Evolutionary conservation across 2,797 vertebrate genomes (phyloP).

Genomic region (Atherinosoma microstoma): DNA sequence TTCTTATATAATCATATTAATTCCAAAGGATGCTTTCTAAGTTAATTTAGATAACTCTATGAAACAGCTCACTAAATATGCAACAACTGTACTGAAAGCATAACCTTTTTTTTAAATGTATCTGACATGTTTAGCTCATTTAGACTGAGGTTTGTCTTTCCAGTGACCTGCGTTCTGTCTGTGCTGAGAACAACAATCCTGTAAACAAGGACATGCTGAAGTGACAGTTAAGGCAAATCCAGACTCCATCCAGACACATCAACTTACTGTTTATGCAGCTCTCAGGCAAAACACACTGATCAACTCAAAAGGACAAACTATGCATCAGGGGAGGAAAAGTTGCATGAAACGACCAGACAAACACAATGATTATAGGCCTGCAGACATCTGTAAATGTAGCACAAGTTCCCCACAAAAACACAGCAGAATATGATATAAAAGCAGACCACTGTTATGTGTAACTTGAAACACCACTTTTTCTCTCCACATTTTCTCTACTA

Average conservation of each 20-base stretch:
- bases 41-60: too few species aligned
- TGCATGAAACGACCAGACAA: slow-evolving; percentile 21
- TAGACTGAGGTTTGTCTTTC: slow-evolving; percentile 28
- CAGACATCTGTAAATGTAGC: not conserved
- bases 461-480: not conserved
- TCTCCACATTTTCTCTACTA: not conserved
- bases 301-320: slow-evolving; percentile 17
- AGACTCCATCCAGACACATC: slow-evolving; percentile 35
- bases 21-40: not conserved
- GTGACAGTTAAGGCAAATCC: slow-evolving; percentile 38
- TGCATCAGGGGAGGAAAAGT: not conserved
- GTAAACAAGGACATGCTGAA: slow-evolving; percentile 42
- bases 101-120: not conserved
- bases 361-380: not conserved
- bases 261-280: slow-evolving; percentile 24
- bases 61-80: not conserved
- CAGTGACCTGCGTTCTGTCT: slow-evolving; percentile 31
- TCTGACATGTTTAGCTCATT: not conserved
- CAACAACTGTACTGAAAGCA: not conserved
- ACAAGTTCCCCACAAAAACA: not conserved
- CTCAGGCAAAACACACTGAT: slow-evolving; percentile 11
- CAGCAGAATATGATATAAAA: not conserved
- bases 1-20: too few species aligned
- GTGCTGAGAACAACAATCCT: slow-evolving; percentile 45
- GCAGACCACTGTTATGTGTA: not conserved